Evolutionary conservation across 2,888 invertebrate species (phyloP).

Genomic region (Pyrrhosoma nymphula): DNA sequence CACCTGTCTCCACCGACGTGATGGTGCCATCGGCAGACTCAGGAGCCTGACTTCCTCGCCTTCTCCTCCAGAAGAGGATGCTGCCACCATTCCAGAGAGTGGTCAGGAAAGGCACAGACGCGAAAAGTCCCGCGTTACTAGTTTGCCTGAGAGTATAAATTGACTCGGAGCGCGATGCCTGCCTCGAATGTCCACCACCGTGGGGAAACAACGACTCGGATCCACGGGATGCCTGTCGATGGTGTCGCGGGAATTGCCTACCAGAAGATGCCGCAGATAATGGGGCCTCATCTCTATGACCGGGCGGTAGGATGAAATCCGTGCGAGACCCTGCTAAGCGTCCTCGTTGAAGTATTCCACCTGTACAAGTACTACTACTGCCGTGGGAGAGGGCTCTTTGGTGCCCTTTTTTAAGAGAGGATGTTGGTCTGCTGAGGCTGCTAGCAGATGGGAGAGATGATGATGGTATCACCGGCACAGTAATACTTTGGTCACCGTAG

Average conservation of each 20-base stretch:
- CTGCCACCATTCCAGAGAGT: constrained; percentile 72
- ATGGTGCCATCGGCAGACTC: constrained; percentile 69
- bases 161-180: constrained; percentile 93
- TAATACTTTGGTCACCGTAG: constrained; percentile 74
- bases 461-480: constrained; percentile 75
- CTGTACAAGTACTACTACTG: constrained; percentile 85
- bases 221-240: constrained; percentile 74
- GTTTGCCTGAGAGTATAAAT: constrained; percentile 88
- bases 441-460: constrained; percentile 76
- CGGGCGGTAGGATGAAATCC: constrained; percentile 93
- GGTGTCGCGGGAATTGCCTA: constrained; percentile 51
- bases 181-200: constrained; percentile 88
- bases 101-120: constrained; percentile 68
- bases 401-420: constrained; percentile 87
- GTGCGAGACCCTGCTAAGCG: constrained; percentile 91
- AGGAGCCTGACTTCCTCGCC: constrained; percentile 70
- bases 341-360: constrained; percentile 73
- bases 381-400: constrained; percentile 93
- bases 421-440: constrained; percentile 77
- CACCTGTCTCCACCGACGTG: constrained; percentile 14
- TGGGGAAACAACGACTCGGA: constrained; percentile 79
- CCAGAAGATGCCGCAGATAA: constrained; percentile 67
- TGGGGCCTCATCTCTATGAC: constrained; percentile 84
- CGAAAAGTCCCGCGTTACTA: constrained; percentile 38
- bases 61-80: constrained; percentile 75